Conservation (phyloP, 2,113 vertebrate species). For the Nycticebus coucang region DNA sequence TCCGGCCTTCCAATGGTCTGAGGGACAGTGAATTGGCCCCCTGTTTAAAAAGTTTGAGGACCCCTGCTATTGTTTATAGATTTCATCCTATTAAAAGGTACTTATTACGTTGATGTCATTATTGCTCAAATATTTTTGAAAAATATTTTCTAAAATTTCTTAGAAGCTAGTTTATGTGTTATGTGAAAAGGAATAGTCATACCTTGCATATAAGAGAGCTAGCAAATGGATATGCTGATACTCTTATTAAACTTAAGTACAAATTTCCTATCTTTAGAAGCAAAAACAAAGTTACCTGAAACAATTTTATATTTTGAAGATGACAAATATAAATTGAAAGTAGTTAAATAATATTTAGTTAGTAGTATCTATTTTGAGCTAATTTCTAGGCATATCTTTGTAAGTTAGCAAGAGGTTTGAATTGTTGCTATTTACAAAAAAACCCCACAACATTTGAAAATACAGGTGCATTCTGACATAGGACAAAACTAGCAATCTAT, state of each 20-base stretch:
- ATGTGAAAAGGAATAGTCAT: background rate
- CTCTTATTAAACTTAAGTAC: background rate
- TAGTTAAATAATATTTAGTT: slow-evolving; percentile 8
- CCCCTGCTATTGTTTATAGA: background rate
- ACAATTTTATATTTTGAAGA: slow-evolving; percentile 49
- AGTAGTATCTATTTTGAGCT: slow-evolving; percentile 24
- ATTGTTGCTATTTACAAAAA: background rate
- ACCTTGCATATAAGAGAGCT: background rate
- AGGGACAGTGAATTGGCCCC: too few species aligned
- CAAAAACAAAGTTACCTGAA: slow-evolving; percentile 15
- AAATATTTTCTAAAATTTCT: slow-evolving; percentile 40
- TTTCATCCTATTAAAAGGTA: slow-evolving; percentile 1
- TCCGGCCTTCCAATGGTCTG: too few species aligned
- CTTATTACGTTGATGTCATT: background rate
- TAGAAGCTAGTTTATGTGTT: slow-evolving; percentile 25
- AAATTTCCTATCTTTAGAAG: background rate
- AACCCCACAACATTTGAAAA: background rate
- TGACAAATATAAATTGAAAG: slow-evolving; percentile 32
- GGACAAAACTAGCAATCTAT: background rate
- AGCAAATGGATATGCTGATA: background rate
- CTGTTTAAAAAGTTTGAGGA: background rate
- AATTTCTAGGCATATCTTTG: background rate
- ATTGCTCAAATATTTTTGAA: slow-evolving; percentile 53
- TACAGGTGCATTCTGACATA: background rate
- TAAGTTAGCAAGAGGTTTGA: slow-evolving; percentile 39